phyloP scores from a whole-genome alignment of 2,888 invertebrate species.

The Phasia obesa region DNA sequence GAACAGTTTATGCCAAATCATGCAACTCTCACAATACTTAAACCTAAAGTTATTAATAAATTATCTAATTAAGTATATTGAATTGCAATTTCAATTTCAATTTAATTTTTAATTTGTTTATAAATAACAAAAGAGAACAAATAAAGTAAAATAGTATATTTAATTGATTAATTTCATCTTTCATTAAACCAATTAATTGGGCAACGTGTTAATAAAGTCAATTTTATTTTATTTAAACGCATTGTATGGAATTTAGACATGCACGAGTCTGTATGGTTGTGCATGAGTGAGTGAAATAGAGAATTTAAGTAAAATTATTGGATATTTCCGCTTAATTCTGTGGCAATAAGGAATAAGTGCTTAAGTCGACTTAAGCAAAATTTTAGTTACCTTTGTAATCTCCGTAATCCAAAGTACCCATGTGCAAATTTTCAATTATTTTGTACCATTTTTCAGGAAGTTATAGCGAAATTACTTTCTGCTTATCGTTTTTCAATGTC shows the following conservation, averaged over 20 bases:
- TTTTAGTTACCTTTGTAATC: too few relatives aligned
- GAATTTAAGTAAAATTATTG: not conserved
- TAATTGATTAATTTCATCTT: conserved; percentile 33
- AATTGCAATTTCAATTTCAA: not conserved
- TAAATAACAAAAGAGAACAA: not conserved
- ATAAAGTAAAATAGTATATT: not conserved
- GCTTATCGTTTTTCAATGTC: too few relatives aligned
- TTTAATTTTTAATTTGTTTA: not conserved
- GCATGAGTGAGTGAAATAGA: not conserved
- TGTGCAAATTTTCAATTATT: too few relatives aligned
- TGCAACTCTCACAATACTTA: not conserved
- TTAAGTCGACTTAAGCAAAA: too few relatives aligned
- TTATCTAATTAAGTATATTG: not conserved
- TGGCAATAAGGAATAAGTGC: too few relatives aligned
- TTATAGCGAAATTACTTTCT: too few relatives aligned
- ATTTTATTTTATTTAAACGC: not conserved
- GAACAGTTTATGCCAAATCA: too few relatives aligned
- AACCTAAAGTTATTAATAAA: not conserved
- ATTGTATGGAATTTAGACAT: not conserved
- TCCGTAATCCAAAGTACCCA: too few relatives aligned
- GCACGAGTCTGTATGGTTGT: not conserved
- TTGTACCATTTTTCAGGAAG: too few relatives aligned
- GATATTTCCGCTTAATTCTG: too few relatives aligned
- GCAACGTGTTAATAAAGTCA: conserved; percentile 29
- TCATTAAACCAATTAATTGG: conserved; percentile 25